phyloP scores from a whole-genome alignment of 2,888 invertebrate species.

The Drosophila putrida region DNA sequence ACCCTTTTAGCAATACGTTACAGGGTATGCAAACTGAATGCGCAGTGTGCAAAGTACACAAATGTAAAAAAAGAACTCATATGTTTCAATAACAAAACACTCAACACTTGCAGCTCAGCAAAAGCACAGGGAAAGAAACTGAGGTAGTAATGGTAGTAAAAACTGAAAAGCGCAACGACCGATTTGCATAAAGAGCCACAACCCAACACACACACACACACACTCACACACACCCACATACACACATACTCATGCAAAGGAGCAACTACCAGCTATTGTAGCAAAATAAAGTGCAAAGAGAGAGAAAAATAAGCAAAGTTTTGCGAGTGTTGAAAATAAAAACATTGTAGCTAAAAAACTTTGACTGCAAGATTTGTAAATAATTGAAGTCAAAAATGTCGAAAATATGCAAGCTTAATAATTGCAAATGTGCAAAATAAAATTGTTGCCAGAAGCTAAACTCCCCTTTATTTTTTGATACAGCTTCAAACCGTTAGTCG shows the following conservation, averaged over 20 bases:
- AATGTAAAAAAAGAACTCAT: constrained; percentile 62
- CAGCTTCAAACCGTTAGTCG: neutral
- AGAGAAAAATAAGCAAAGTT: constrained; percentile 28
- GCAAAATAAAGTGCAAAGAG: constrained; percentile 8
- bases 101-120: constrained; percentile 61
- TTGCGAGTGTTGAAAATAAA: constrained; percentile 47
- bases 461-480: neutral
- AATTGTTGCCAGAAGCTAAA: constrained; percentile 17
- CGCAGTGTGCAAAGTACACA: constrained; percentile 43
- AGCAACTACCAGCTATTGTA: constrained; percentile 41
- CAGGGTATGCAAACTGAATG: constrained; percentile 37
- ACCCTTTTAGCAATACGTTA: neutral
- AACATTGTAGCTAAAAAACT: constrained; percentile 37
- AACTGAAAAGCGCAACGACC: constrained; percentile 70
- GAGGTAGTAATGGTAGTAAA: constrained; percentile 22
- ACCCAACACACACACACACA: constrained; percentile 18
- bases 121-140: neutral
- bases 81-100: constrained; percentile 82
- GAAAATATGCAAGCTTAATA: constrained; percentile 62
- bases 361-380: constrained; percentile 65
- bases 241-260: constrained; percentile 13
- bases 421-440: constrained; percentile 42
- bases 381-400: constrained; percentile 58
- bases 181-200: constrained; percentile 68
- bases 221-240: constrained; percentile 8